Evolutionary conservation across 1,140 invertebrate genomes (phyloP).

Genomic region (Andricus grossulariae): DNA sequence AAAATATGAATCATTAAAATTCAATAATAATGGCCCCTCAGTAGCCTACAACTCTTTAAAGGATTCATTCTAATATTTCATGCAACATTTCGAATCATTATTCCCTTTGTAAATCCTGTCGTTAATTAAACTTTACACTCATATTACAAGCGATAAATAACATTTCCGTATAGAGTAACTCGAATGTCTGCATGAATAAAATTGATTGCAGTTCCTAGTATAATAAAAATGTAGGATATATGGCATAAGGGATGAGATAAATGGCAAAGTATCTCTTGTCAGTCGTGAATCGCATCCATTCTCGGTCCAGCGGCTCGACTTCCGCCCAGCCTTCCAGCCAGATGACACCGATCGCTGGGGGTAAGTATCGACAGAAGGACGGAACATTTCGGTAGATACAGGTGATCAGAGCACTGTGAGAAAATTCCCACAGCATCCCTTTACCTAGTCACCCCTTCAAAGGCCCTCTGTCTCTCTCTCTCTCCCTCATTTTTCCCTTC

Average conservation of each 20-base stretch:
- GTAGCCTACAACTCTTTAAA: too few species aligned
- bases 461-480: slow-evolving; percentile 37
- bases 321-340: background rate
- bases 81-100: background rate
- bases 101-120: background rate
- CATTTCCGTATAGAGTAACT: background rate
- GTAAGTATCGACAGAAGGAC: slow-evolving; percentile 36
- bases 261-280: slow-evolving; percentile 2
- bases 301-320: slow-evolving; percentile 28
- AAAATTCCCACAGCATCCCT: slow-evolving; percentile 72
- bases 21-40: too few species aligned
- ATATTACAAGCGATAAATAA: slow-evolving; percentile 13
- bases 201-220: slow-evolving; percentile 24
- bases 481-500: slow-evolving; percentile 37
- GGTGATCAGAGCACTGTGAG: slow-evolving; percentile 71
- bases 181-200: slow-evolving; percentile 16
- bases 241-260: background rate
- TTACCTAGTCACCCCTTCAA: slow-evolving; percentile 61
- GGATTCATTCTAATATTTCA: too few species aligned
- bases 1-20: too few species aligned
- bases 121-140: slow-evolving; percentile 1
- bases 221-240: slow-evolving; percentile 4
- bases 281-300: slow-evolving; percentile 20
- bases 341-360: slow-evolving; percentile 34
- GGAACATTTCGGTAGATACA: slow-evolving; percentile 58